Base-by-base conservation (phyloP, 1,140 invertebrate genomes). In the Orussus abietinus region DNA sequence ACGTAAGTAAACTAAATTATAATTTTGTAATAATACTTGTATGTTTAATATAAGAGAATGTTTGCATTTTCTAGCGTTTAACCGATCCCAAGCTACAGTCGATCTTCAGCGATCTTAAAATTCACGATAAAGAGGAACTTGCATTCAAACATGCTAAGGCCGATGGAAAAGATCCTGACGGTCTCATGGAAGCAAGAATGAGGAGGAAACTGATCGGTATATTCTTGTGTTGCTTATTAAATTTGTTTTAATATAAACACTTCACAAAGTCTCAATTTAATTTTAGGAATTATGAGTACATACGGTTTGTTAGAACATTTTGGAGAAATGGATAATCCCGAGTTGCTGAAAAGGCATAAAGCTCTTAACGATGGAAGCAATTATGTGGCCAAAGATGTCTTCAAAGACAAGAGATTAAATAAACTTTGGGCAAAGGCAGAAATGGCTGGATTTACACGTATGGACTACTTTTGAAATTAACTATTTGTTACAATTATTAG, bases 41-140 rank as follows among this genome's bases (percentile, higher is more conserved):
- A 37, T 40, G 12, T 9, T 35, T 38, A 12, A 25, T 33, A 31
- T 18, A 41, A 13, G 39, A 38, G 30, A 28, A 39, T 14, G 32
- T 29, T 40, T 31, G 30, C 47, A 46, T 49, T 51, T 58, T 68
- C 75, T 4, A 95, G 91, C 78, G 86, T 50, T 65, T 96, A 15
- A 83, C 87, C 5, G 86, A 91, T 55, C 73, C 80, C 4, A 94
- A 93, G 66, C 66, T 96, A 4, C 89, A 89, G 54, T 88, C 87
- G 1, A 62, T 96, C 10, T 90, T 86, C 53, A 87, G 86, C 60
- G 92, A 95, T 62, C 66, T 96, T 0, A 91, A 89, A 73, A 80
- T 93, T 29, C 92, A 96, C 42, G 92, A 96, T 56, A 93, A 93
- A 74, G 86, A 93, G 66, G 91, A 96, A 75, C 74, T 92, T 9